phyloP scores from a whole-genome alignment of 2,113 vertebrate genomes.

The Apteryx owenii region DNA sequence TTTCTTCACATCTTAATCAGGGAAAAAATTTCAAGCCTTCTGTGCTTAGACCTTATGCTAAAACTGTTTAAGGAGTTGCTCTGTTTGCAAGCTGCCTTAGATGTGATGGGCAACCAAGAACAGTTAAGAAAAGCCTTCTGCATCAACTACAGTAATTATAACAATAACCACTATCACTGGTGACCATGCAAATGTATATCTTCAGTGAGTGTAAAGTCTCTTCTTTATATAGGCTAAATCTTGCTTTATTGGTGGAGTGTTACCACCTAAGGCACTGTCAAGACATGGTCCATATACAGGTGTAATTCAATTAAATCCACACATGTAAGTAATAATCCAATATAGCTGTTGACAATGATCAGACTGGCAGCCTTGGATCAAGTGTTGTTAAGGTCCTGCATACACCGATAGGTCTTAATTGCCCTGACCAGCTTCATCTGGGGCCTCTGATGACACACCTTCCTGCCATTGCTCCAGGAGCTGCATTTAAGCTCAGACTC shows the following conservation, averaged over 20 bases:
- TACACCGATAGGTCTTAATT: not conserved
- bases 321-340: not conserved
- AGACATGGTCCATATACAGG: not conserved
- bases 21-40: not conserved
- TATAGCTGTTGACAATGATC: not conserved
- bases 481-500: not conserved
- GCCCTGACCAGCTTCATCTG: not conserved
- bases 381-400: accelerated
- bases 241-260: not conserved
- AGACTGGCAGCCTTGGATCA: not conserved
- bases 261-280: not conserved
- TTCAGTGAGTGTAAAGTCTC: not conserved
- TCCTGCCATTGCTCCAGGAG: not conserved
- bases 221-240: not conserved
- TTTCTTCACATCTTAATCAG: not conserved
- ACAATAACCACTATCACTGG: not conserved
- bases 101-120: not conserved
- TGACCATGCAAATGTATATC: not conserved
- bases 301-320: not conserved
- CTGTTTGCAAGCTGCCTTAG: not conserved
- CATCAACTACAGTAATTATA: not conserved
- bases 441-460: not conserved
- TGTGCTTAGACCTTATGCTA: not conserved
- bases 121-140: not conserved
- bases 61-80: not conserved